These are phyloP conservation scores for Neocloeon triangulifer DNA, from an alignment of 1,140 invertebrate species.

Conservation along the genomic window DNA sequence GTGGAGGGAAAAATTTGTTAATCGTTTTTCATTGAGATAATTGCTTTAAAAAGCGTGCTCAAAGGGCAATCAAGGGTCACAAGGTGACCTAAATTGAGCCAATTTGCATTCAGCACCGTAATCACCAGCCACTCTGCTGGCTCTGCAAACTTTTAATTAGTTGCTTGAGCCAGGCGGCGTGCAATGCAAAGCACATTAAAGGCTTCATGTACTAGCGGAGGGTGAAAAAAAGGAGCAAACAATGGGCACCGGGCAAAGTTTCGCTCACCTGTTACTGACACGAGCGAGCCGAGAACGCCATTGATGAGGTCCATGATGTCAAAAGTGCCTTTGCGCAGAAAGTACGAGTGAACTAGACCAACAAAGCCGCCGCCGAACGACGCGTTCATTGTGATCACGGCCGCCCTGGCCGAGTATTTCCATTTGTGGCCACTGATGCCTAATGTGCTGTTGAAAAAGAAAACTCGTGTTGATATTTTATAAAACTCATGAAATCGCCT, in stretches of 20 bases:
- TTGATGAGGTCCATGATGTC: constrained; percentile 23
- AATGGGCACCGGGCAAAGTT: neutral
- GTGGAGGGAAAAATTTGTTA: no score
- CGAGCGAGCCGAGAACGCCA: constrained; percentile 25
- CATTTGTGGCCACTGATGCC: constrained; percentile 25
- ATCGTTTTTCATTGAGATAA: no score
- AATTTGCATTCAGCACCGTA: no score
- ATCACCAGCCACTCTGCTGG: no score
- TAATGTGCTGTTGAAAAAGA: constrained; percentile 19
- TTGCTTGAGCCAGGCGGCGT: no score
- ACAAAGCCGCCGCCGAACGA: constrained; percentile 25
- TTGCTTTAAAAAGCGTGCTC: no score
- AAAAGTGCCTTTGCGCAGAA: constrained; percentile 19
- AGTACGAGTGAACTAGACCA: constrained; percentile 17
- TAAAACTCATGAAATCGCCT: no score
- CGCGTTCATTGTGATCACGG: constrained; percentile 23
- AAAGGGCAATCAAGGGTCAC: no score
- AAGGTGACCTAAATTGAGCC: no score
- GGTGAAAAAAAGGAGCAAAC: neutral
- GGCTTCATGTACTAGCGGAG: neutral
- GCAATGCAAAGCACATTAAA: no score
- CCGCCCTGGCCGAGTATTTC: constrained; percentile 25
- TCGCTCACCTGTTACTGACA: constrained; percentile 24
- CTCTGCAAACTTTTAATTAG: no score
- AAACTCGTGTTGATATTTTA: no score